Conservation (phyloP, 2,888 invertebrate species). For the Lasioglossum pauxillum region DNA sequence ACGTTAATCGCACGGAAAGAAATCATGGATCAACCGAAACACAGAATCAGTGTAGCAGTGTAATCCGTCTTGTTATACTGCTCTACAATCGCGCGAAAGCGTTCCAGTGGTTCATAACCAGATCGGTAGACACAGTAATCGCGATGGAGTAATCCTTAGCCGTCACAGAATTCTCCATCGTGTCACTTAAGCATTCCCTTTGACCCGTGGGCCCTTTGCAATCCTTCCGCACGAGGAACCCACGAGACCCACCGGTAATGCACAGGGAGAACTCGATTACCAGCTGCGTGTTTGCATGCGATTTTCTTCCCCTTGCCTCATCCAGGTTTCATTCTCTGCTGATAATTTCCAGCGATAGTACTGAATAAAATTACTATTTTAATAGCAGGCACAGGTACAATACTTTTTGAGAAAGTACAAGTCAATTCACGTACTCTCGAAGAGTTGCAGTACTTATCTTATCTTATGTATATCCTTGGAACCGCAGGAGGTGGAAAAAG, state of each 20-base stretch:
- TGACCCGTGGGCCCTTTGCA: neutral
- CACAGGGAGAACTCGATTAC: slow-evolving; percentile 13
- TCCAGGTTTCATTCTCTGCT: neutral
- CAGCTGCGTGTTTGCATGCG: slow-evolving; percentile 12
- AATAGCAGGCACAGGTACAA: neutral
- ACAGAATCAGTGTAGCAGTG: no score
- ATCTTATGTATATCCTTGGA: no score
- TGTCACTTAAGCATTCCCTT: slow-evolving; percentile 13
- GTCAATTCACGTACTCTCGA: no score
- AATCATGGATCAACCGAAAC: no score
- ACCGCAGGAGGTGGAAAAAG: no score
- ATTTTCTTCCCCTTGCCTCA: slow-evolving; percentile 9
- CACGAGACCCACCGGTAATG: neutral
- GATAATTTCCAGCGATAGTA: neutral
- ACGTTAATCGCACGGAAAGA: no score
- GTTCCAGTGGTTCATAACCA: neutral
- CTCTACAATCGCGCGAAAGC: no score
- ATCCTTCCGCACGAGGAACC: neutral
- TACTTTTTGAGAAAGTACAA: neutral
- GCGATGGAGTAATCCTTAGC: neutral
- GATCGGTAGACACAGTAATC: slow-evolving; percentile 12
- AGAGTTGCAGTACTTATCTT: no score
- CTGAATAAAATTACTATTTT: neutral
- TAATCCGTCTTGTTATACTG: neutral
- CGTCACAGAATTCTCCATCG: neutral